Conservation (phyloP, 2,113 vertebrate species). For the Muscicapa adusta region DNA sequence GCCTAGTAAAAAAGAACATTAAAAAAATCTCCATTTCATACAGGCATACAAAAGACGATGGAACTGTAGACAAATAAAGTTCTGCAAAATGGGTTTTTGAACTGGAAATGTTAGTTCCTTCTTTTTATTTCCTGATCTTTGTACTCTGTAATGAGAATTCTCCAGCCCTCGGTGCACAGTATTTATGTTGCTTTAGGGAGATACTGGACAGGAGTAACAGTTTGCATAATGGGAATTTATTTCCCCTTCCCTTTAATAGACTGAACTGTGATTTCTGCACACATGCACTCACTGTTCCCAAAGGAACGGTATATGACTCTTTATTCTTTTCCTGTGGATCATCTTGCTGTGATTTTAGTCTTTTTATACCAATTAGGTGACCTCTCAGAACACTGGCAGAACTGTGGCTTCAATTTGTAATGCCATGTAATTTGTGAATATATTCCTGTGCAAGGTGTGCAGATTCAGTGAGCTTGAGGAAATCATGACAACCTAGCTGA, state of each 20-base stretch:
- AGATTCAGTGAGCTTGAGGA: neutral
- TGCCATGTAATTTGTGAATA: neutral
- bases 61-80: neutral
- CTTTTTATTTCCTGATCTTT: neutral
- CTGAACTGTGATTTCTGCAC: neutral
- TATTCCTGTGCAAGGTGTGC: neutral
- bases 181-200: neutral
- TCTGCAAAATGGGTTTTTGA: neutral
- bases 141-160: neutral
- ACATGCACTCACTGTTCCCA: neutral
- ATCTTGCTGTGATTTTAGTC: neutral
- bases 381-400: neutral
- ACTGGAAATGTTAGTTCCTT: neutral
- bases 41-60: fast-evolving
- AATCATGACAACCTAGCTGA: neutral
- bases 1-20: neutral
- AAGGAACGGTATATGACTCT: neutral
- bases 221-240: neutral
- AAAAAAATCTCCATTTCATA: neutral
- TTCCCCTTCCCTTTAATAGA: neutral
- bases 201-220: neutral
- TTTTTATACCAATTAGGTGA: neutral
- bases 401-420: neutral
- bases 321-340: neutral
- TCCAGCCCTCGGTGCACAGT: neutral